These are phyloP conservation scores for Onychomys torridus DNA, from an alignment of 2,797 vertebrate genomes.

Conservation along the genomic window DNA sequence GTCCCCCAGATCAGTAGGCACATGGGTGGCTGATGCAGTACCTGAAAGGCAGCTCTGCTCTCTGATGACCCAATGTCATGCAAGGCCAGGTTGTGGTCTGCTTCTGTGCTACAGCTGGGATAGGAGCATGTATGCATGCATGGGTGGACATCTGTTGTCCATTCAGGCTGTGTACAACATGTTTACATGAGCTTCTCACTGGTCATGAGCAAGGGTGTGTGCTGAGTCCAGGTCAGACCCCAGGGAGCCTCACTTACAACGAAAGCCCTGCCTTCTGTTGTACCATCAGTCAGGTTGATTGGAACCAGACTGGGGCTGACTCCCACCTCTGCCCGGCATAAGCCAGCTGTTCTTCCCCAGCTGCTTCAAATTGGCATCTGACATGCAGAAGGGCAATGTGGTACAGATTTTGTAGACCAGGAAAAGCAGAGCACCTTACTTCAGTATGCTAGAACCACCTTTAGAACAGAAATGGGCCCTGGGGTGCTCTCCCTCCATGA, in stretches of 20 bases:
- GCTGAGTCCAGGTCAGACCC: not conserved
- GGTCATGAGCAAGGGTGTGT: not conserved
- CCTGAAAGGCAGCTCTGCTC: not conserved
- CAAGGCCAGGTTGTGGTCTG: not conserved
- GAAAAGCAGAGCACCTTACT: not conserved
- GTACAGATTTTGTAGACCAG: not conserved
- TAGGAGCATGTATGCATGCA: no score
- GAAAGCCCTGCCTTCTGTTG: not conserved
- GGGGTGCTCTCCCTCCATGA: no score
- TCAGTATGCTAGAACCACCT: not conserved
- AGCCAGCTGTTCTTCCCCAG: not conserved
- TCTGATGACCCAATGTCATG: not conserved
- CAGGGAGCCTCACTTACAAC: not conserved
- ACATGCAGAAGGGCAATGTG: not conserved
- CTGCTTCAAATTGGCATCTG: fast-evolving
- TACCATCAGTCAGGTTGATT: not conserved
- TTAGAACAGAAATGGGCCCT: not conserved
- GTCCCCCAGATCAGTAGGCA: not conserved
- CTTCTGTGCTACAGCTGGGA: not conserved
- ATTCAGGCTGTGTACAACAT: not conserved
- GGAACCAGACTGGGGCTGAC: not conserved
- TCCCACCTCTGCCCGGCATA: not conserved
- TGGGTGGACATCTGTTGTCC: not conserved
- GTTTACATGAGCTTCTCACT: not conserved
- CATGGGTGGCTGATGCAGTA: not conserved